Percentiles rank a stretch among this genome's conserved stretches.
phyloP scores from a whole-genome alignment of 2,113 vertebrate species.

The Ranitomeya imitator region DNA sequence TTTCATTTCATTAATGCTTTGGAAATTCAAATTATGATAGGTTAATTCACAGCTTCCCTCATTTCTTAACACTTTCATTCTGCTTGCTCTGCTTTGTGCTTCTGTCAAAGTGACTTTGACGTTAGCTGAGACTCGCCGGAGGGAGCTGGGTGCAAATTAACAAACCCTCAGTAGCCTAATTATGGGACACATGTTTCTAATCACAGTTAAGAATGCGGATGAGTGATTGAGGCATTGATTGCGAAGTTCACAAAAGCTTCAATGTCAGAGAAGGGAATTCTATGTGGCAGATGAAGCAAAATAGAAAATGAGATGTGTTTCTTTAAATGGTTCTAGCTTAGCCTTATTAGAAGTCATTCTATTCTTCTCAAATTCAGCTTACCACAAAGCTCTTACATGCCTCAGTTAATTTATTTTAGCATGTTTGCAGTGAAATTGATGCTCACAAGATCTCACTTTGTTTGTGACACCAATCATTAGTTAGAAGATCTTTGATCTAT shows the following conservation, averaged over 20 bases:
- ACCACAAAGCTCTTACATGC: neutral
- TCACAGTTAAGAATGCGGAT: slow-evolving; percentile 73
- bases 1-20: neutral
- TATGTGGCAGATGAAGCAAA: slow-evolving; percentile 66
- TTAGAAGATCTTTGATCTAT: neutral
- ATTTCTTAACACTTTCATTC: slow-evolving; percentile 58
- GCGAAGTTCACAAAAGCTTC: slow-evolving; percentile 63
- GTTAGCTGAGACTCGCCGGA: slow-evolving; percentile 73
- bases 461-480: slow-evolving; percentile 9
- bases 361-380: slow-evolving; percentile 15
- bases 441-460: slow-evolving; percentile 7
- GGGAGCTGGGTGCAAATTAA: slow-evolving; percentile 76
- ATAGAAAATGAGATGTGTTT: slow-evolving; percentile 11
- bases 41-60: neutral
- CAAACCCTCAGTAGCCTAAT: slow-evolving; percentile 83
- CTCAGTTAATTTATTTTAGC: slow-evolving; percentile 17
- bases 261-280: slow-evolving; percentile 67
- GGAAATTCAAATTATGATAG: neutral
- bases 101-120: slow-evolving; percentile 74
- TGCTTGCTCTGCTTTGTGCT: slow-evolving; percentile 71
- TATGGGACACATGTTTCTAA: slow-evolving; percentile 86
- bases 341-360: neutral
- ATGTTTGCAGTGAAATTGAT: neutral
- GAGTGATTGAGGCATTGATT: slow-evolving; percentile 77
- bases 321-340: slow-evolving; percentile 33